phyloP scores from a whole-genome alignment of 2,113 vertebrate species.

The Romanogobio albipinnatus region DNA sequence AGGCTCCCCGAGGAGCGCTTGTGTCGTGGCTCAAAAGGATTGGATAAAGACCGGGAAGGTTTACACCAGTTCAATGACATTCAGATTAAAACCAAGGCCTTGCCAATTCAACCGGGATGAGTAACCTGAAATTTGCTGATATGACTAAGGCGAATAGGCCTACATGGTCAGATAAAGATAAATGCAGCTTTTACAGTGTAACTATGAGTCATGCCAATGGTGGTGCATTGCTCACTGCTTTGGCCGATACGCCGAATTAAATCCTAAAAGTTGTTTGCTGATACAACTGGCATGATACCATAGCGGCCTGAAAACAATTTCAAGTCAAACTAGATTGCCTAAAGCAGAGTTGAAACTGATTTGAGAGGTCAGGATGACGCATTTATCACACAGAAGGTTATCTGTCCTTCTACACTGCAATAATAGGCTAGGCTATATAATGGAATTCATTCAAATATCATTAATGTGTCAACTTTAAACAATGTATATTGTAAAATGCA shows the following conservation, averaged over 20 bases:
- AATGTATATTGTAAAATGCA: background rate
- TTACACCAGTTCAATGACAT: conserved; percentile 51
- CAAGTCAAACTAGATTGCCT: background rate
- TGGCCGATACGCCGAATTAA: background rate
- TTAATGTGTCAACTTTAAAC: background rate
- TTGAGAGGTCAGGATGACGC: background rate
- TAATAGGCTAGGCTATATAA: background rate
- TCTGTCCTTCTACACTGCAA: background rate
- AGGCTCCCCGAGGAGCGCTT: background rate
- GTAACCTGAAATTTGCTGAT: conserved; percentile 34
- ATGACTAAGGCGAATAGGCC: conserved; percentile 3
- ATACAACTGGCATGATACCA: background rate
- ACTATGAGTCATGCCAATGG: conserved; percentile 16
- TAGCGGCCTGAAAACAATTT: background rate
- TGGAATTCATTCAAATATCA: background rate
- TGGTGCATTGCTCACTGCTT: background rate
- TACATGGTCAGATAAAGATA: background rate
- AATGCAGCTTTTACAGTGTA: background rate
- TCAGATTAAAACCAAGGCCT: conserved; percentile 29
- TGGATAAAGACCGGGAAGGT: conserved; percentile 26
- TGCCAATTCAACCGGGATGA: background rate
- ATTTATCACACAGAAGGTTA: background rate
- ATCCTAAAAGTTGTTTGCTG: conserved; percentile 8
- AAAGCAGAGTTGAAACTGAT: background rate
- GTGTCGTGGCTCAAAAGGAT: conserved; percentile 35